A percentile compares a stretch with the other conserved stretches of the same genome.
Conservation (phyloP, 1,140 invertebrate species). For the Brachionus angularis region DNA sequence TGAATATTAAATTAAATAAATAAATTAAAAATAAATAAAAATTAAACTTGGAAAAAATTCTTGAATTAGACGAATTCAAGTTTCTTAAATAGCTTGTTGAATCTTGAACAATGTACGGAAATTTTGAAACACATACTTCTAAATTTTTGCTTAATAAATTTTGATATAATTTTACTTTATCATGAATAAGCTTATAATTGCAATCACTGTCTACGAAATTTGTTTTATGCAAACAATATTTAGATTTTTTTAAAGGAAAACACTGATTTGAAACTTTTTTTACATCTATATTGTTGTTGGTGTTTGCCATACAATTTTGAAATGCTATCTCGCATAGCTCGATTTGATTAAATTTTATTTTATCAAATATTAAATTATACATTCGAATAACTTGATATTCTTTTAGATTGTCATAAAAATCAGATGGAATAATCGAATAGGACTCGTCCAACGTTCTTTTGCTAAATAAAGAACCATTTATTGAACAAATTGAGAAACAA, state of each 20-base stretch:
- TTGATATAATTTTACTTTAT: background rate
- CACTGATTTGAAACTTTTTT: constrained; percentile 10
- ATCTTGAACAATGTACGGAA: too few species aligned
- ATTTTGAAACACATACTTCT: background rate
- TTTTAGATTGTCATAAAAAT: background rate
- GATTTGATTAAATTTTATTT: constrained; percentile 8
- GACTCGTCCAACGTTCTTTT: too few species aligned
- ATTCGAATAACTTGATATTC: constrained; percentile 17
- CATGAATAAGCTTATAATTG: constrained; percentile 5
- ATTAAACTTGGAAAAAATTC: too few species aligned
- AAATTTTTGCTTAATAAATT: constrained; percentile 19
- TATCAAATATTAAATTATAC: constrained; percentile 30
- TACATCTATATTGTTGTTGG: background rate
- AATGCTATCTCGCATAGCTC: constrained; percentile 18
- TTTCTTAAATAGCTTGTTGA: too few species aligned
- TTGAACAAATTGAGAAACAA: too few species aligned
- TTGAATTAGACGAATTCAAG: too few species aligned
- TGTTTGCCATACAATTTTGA: constrained; percentile 31
- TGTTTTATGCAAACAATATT: background rate
- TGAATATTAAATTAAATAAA: too few species aligned
- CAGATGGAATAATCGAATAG: constrained; percentile 32
- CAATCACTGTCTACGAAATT: constrained; percentile 24
- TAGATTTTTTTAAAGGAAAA: constrained; percentile 39
- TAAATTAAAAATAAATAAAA: too few species aligned
- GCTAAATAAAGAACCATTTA: too few species aligned